phyloP scores from a whole-genome alignment of 2,113 vertebrate genomes.

The Zosterops japonicus region DNA sequence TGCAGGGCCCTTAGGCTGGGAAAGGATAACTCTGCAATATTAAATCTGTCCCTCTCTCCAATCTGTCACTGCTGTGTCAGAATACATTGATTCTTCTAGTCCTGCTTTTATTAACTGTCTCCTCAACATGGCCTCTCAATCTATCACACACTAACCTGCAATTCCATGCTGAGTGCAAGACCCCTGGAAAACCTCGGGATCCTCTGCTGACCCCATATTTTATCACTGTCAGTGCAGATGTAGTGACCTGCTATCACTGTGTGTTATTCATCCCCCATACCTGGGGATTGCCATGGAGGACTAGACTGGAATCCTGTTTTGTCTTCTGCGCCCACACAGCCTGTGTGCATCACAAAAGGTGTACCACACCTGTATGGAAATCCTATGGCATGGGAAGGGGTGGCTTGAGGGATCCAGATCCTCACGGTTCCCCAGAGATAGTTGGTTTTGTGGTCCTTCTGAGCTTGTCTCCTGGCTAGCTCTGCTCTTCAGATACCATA shows the following conservation, averaged over 20 bases:
- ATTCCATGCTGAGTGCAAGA: not conserved
- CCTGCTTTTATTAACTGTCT: constrained; percentile 71
- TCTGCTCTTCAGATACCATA: too few relatives aligned
- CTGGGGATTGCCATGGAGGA: not conserved
- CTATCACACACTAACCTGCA: constrained; percentile 43
- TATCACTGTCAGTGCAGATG: not conserved
- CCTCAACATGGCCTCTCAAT: constrained; percentile 23
- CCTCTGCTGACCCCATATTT: not conserved
- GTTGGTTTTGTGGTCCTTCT: not conserved
- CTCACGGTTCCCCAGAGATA: accelerated
- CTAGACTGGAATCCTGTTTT: not conserved
- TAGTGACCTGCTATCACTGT: not conserved
- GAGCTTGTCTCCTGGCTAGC: too few relatives aligned
- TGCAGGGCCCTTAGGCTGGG: constrained; percentile 65
- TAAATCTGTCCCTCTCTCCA: constrained; percentile 72
- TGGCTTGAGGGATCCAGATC: not conserved
- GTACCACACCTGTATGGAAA: not conserved
- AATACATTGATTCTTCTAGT: constrained; percentile 62
- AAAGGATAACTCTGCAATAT: constrained; percentile 73
- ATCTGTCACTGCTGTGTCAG: constrained; percentile 74
- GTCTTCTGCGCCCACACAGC: not conserved
- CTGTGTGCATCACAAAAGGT: not conserved
- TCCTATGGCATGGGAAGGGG: not conserved
- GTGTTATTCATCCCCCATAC: not conserved
- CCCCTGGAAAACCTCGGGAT: constrained; percentile 11